Conservation (phyloP, 2,113 vertebrate genomes). For the Melanerpes formicivorus region DNA sequence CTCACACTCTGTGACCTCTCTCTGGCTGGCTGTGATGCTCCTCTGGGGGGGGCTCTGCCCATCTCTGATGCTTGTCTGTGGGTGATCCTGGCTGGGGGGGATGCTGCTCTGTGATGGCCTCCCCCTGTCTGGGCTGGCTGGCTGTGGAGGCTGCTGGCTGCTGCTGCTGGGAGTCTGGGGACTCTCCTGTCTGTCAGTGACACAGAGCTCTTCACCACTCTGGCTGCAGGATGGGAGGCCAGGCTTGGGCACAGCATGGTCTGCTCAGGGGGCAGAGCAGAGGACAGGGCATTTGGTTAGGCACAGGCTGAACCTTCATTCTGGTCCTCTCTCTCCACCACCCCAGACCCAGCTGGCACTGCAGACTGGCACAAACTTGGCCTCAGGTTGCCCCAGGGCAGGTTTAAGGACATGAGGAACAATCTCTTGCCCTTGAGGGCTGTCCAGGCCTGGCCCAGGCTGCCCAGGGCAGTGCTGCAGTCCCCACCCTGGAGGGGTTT, state of each 20-base stretch:
- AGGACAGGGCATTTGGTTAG: not conserved
- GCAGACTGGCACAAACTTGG: too few species aligned
- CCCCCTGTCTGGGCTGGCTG: rapidly evolving
- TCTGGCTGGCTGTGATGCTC: not conserved
- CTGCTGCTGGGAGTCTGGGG: not conserved
- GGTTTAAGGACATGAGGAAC: too few species aligned
- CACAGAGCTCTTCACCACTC: not conserved
- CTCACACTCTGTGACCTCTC: rapidly evolving
- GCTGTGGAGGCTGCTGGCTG: not conserved
- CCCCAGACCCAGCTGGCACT: too few species aligned
- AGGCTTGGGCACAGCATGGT: not conserved
- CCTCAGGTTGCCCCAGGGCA: too few species aligned
- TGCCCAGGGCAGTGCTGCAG: too few species aligned
- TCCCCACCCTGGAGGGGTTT: too few species aligned
- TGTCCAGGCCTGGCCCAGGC: too few species aligned
- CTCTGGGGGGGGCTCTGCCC: not conserved
- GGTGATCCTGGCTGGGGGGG: not conserved
- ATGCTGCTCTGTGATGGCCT: not conserved
- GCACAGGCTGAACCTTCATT: not conserved
- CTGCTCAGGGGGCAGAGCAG: not conserved
- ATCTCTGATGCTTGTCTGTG: too few species aligned
- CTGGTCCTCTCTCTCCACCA: not conserved
- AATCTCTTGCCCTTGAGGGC: too few species aligned
- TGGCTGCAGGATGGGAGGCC: not conserved
- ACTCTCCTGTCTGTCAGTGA: not conserved